These are phyloP conservation scores for Eupithecia centaureata DNA, from an alignment of 2,888 invertebrate genomes.

Conservation along the genomic window DNA sequence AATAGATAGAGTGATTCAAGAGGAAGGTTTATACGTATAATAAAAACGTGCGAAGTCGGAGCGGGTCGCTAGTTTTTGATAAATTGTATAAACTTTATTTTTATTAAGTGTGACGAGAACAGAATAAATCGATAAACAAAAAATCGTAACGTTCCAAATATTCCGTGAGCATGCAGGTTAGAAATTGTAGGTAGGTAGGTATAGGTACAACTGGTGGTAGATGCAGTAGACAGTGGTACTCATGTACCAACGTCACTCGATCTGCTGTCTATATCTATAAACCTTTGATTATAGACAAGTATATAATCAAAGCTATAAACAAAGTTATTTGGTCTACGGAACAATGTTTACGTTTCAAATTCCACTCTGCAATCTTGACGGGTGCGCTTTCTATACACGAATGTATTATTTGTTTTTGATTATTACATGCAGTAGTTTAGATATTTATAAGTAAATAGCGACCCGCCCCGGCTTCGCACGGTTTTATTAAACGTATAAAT, in stretches of 20 bases:
- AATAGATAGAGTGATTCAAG: too few relatives aligned
- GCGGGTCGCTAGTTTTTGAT: too few relatives aligned
- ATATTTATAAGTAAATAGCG: too few relatives aligned
- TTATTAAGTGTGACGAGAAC: too few relatives aligned
- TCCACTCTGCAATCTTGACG: constrained; percentile 3
- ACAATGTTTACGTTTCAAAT: constrained; percentile 23
- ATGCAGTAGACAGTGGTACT: background rate
- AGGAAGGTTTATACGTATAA: too few relatives aligned
- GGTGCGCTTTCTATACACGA: background rate
- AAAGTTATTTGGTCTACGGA: constrained; percentile 21
- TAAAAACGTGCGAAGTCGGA: too few relatives aligned
- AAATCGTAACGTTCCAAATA: background rate
- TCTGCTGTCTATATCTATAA: background rate
- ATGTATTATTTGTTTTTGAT: background rate
- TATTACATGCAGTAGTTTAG: background rate
- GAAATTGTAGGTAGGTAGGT: background rate
- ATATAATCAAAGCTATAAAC: constrained; percentile 13
- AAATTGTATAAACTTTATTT: too few relatives aligned
- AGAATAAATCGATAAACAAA: too few relatives aligned
- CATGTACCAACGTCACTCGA: constrained; percentile 5
- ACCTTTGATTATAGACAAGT: too few relatives aligned
- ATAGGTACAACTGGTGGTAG: background rate
- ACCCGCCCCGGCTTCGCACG: too few relatives aligned
- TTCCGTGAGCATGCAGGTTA: too few relatives aligned
- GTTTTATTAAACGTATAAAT: too few relatives aligned